Conservation (phyloP, 2,888 invertebrate species). For the Netelia virgata region DNA sequence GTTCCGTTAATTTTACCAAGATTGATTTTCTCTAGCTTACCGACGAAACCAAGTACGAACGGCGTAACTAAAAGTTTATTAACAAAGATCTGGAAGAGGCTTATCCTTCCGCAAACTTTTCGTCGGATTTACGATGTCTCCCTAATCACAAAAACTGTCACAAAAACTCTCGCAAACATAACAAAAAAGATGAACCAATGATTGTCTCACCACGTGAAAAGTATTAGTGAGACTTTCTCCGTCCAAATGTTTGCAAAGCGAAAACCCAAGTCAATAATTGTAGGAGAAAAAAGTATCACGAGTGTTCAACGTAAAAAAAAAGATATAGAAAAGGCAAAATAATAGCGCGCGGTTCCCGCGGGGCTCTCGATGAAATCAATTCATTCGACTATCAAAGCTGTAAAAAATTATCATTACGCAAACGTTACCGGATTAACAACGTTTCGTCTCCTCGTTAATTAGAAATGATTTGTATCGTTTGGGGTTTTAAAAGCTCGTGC, state of each 20-base stretch:
- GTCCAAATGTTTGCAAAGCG: slow-evolving; percentile 11
- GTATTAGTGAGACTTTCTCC: slow-evolving; percentile 26
- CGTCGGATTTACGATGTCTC: slow-evolving; percentile 26
- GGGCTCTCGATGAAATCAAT: slow-evolving; percentile 4
- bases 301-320: slow-evolving; percentile 12
- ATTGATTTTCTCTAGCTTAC: neutral
- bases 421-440: slow-evolving; percentile 43
- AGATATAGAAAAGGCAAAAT: slow-evolving; percentile 10
- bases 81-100: slow-evolving; percentile 41
- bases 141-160: slow-evolving; percentile 8
- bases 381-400: slow-evolving; percentile 4
- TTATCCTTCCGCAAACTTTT: slow-evolving; percentile 28
- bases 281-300: slow-evolving; percentile 51
- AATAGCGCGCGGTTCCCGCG: neutral
- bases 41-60: neutral
- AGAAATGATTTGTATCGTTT: slow-evolving; percentile 19
- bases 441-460: slow-evolving; percentile 32
- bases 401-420: neutral
- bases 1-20: neutral
- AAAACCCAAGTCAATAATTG: slow-evolving; percentile 34
- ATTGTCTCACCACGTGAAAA: slow-evolving; percentile 31
- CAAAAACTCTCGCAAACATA: slow-evolving; percentile 28
- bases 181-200: slow-evolving; percentile 19
- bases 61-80: neutral
- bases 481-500: slow-evolving; percentile 19